Evolutionary conservation across 2,113 vertebrate species (phyloP), one percentile per base, ranked within the genome.

Genomic region (Narcine bancroftii): DNA sequence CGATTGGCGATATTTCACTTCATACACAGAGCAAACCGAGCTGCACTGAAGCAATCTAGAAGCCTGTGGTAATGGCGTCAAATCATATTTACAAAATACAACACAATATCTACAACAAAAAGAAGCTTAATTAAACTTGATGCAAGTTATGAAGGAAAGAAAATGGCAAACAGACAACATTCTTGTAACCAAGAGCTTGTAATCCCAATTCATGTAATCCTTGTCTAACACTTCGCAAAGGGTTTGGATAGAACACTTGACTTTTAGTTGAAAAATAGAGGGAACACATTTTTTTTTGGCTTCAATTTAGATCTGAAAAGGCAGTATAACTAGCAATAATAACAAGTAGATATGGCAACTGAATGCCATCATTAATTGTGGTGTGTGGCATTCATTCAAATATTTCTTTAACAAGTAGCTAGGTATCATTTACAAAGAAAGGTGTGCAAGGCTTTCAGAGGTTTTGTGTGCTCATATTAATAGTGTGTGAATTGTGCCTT

Each of bases 91-190:
- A 99, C 98, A 99, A 96, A 91, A 97, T 97, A 96, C 95, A 97
- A 98, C 97, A 98, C 96, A 97, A 96, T 97, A 97, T 97, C 97
- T 97, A 98, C 97, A 98, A 94, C 81, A 96, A 96, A 95, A 94
- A 93, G 94, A 96, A 97, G 96, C 96, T 96, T 96, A 96, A 96
- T 97, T 97, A 98, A 99, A 99, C 98, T 99, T 99, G 98, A 99
- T 99, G 98, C 98, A 99, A 99, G 98, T 99, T 99, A 98, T 98
- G 97, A 97, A 96, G 97, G 98, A 97, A 95, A 94, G 97, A 97
- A 97, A 98, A 96, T 97, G 96, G 96, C 96, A 97, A 96, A 96
- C 96, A 96, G 97, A 97, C 96, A 96, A 96, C 96, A 96, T 96
- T 96, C 95, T 95, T 96, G 95, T 96, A 95, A 96, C 95, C 96